Conservation (phyloP, 2,888 invertebrate species). For the Fragum whitleyi region DNA sequence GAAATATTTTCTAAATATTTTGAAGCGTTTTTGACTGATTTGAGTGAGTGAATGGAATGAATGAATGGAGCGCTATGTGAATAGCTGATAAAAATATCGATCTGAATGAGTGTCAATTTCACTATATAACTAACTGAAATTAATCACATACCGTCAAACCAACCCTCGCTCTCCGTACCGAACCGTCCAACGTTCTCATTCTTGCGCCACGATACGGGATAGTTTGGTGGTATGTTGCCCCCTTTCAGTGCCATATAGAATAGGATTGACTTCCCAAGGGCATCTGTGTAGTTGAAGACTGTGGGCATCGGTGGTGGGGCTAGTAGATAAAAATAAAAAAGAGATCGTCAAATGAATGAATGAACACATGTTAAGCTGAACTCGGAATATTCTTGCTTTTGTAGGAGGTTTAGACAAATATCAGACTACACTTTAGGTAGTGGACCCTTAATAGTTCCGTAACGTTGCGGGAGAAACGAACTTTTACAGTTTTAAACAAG, state of each 20-base stretch:
- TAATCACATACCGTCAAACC: slow-evolving; percentile 50
- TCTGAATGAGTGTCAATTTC: no score
- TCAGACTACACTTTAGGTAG: no score
- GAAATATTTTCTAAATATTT: no score
- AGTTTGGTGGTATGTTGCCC: not conserved
- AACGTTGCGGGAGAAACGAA: no score
- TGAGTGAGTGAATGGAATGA: no score
- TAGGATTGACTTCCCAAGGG: slow-evolving; percentile 44
- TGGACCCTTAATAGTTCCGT: no score
- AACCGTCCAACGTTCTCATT: not conserved
- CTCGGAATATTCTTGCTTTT: no score
- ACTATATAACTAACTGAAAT: slow-evolving; percentile 41
- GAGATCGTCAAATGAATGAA: not conserved
- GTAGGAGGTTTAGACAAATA: no score
- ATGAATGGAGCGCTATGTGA: no score
- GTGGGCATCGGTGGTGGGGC: slow-evolving; percentile 21
- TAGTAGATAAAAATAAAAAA: not conserved
- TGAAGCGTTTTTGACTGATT: no score
- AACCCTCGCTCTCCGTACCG: slow-evolving; percentile 1
- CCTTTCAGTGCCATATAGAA: slow-evolving; percentile 46
- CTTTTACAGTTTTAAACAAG: no score
- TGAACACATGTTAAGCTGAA: not conserved
- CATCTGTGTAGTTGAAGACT: slow-evolving; percentile 32
- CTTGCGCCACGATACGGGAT: slow-evolving; percentile 36
- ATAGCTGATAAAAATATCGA: no score